Base-by-base conservation (phyloP, 2,888 invertebrate species). In the Alloplasta piceator region DNA sequence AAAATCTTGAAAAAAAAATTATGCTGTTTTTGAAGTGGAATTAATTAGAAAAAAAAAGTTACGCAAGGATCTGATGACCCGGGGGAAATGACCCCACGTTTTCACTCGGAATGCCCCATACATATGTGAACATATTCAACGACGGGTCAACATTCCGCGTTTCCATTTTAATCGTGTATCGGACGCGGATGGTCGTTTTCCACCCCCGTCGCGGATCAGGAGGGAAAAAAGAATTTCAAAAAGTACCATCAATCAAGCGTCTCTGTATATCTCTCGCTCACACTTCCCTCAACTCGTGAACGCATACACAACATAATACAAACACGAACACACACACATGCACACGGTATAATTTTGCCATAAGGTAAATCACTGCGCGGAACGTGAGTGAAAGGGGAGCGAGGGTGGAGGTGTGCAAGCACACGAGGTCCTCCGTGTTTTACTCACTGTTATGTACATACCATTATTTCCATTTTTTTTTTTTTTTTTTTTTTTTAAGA, bases 261-360 rank as follows among this genome's bases (percentile, higher is more conserved):
- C 52, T 41, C 36, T 55, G 38, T 63, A 26, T 26, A 26, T 26
- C 74, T 52, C 60, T n/a, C 61, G 7, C 26, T 72, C 52, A 26
- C 50, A 52, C 26, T 72, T 72, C 12, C 48, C 61, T 67, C 66
- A 58, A 56, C 61, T 14, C 67, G 36, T 1, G 26, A 41, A 9
- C n/a, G 67, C 56, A 48, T 14, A 70, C 56, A 48, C 26, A 26
- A 26, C 26, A 26, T 26, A 26, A 26, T 3, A 26, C 3, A 26
- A 26, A 26, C 26, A 26, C n/a, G n/a, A n/a, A n/a, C 26, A 26
- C 26, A 26, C 26, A 26, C 26, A 26, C 26, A 26, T 26, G 26
- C 26, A 26, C 58, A 52, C 83, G 70, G 86, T 80, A 87, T 87
- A 87, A 86, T 87, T 86, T 82, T 75, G 64, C 82, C 82, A 82